Conservation (phyloP, 2,797 vertebrate species). For the Steatocranus sp. region DNA sequence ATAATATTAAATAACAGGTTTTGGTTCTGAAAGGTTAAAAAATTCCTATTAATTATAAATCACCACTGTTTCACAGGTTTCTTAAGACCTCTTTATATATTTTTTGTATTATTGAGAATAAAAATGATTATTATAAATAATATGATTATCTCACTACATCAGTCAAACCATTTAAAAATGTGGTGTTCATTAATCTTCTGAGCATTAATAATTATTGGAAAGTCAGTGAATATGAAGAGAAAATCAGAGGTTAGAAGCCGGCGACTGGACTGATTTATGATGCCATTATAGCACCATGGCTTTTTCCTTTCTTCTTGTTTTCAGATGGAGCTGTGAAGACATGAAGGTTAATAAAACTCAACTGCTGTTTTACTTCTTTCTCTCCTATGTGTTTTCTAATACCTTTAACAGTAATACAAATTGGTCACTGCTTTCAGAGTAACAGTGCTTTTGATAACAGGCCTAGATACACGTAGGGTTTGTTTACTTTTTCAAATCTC, state of each 20-base stretch:
- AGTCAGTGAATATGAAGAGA: not conserved
- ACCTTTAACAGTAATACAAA: not conserved
- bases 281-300: not conserved
- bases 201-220: not conserved
- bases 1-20: not conserved
- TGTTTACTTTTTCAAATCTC: not conserved
- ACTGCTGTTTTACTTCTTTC: not conserved
- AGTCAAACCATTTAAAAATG: not conserved
- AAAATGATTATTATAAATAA: not conserved
- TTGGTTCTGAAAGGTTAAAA: not conserved
- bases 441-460: not conserved
- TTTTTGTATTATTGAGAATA: not conserved
- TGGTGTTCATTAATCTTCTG: not conserved
- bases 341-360: not conserved
- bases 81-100: fast-evolving
- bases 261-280: not conserved
- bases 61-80: not conserved
- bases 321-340: not conserved
- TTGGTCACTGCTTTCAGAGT: not conserved
- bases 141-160: not conserved
- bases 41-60: not conserved
- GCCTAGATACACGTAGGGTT: not conserved
- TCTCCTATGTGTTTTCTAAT: not conserved
- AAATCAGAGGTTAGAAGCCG: not conserved
- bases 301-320: not conserved